Evolutionary conservation across 2,888 invertebrate species (phyloP), one percentile per base, ranked within the genome.

Genomic region (Cinara cedri): DNA sequence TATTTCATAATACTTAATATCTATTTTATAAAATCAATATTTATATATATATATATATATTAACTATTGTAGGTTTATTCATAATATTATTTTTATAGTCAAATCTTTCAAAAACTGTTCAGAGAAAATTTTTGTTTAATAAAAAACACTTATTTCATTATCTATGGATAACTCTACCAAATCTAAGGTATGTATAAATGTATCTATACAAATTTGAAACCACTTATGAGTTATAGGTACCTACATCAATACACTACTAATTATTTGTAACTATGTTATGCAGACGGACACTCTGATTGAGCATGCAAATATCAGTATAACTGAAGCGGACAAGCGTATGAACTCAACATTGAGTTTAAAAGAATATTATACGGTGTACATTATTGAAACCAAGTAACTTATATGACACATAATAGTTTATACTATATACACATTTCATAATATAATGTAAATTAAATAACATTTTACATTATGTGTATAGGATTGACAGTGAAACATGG

Each of bases 351-450:
- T 93, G 70, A 92, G 92, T 86, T 88, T 92, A 75, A 87, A 91
- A 84, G 93, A 93, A 85, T 92, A 90, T 87, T 92, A 91, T 85
- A 92, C 92, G 0, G 92, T 92, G 55, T 93, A 93, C 87, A 88
- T 92, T 85, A 90, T 93, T 84, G 92, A 92, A 88, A 89, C 91
- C 82, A 92, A 91, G 92, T 92, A 87, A 88, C 90, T 87, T 81
- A 80, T 72, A 80, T 68, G 14, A 24, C n/a, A 16, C 21, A 26
- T 46, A 44, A n/a, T 71, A 44, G 14, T 57, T 44, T 66, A 57
- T 9, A 34, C n/a, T n/a, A n/a, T n/a, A n/a, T n/a, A n/a, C n/a
- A n/a, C 16, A 34, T 70, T 57, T 70, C 34, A 6, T 3, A n/a
- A 62, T 34, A 34, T 34, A 16, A n/a, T n/a, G 34, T 54, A 54